Evolutionary conservation across 2,797 vertebrate species (phyloP), one percentile per base, ranked within the genome.

Genomic region (Hybognathus amarus): DNA sequence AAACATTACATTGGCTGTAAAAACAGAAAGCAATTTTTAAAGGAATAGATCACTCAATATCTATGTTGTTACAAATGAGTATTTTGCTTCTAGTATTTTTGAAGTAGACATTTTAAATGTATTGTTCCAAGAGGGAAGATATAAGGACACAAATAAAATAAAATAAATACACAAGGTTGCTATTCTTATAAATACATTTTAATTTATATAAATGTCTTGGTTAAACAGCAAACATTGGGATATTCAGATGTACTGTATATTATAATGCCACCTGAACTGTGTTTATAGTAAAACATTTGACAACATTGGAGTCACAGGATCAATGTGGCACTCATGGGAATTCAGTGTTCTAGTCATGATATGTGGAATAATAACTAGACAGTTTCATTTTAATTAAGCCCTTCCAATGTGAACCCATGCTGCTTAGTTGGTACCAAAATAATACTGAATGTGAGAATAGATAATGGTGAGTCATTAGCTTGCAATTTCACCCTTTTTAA

Each of bases 191-290:
- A 69, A 15, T 15, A 40, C 1, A n/a, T n/a, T 4, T 8, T 7
- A 11, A 36, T 38, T 56, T n/a, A 4, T 50, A 33, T 11, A 20
- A 73, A 11, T 73, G 17, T 50, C 42, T 27, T 1, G 9, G 9
- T 30, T 6, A 76, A 38, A 20, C 36, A 11, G 52, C 30, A 56
- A 20, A 11, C 27, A 40, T 22, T 22, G 9, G 45, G 27, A 18
- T 54, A 12, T 22, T 59, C 40, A 12, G 9, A 64, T 22, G 13
- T 56, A n/a, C n/a, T n/a, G n/a, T n/a, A n/a, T n/a, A 50, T 77
- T 70, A 36, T 66, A 74, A 85, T 87, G 85, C 79, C 42, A 45
- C 42, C 11, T 47, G 13, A 47, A 47, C 45, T 47, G 45, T 4
- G 45, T 47, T 47, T 47, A 47, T 47, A 15, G 45, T 15, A 47